A percentile compares a stretch with the other conserved stretches of the same genome.
Conservation (phyloP, 1,140 invertebrate genomes). For the Sarcophaga peregrina region DNA sequence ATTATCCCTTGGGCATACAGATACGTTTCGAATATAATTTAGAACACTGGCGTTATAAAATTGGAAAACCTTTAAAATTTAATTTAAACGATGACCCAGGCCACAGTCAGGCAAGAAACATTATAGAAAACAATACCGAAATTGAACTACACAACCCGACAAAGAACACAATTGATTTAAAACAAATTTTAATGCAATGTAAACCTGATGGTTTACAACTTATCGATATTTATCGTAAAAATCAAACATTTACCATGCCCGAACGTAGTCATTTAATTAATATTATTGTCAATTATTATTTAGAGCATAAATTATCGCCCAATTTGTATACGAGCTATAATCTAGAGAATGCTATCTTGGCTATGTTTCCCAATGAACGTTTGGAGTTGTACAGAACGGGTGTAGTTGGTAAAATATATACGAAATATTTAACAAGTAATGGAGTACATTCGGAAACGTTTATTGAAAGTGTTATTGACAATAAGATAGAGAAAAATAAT, state of each 20-base stretch:
- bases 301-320: not conserved
- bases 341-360: slow-evolving; percentile 19
- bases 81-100: not conserved
- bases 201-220: not conserved
- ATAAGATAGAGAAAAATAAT: not conserved
- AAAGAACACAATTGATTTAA: not conserved
- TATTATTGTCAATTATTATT: slow-evolving; percentile 20
- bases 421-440: slow-evolving; percentile 1
- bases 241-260: not conserved
- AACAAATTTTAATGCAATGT: not conserved
- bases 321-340: slow-evolving; percentile 1
- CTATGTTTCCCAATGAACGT: slow-evolving; percentile 15
- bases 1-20: slow-evolving; percentile 49
- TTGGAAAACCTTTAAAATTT: slow-evolving; percentile 26
- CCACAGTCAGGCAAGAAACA: not conserved
- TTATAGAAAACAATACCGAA: not conserved
- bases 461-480: not conserved
- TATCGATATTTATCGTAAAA: not conserved
- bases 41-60: slow-evolving; percentile 48
- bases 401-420: not conserved
- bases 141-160: no score
- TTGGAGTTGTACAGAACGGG: not conserved
- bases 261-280: not conserved
- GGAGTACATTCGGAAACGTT: not conserved
- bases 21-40: slow-evolving; percentile 45